Base-by-base conservation (phyloP, 2,113 vertebrate genomes). In the Alligator mississippiensis region DNA sequence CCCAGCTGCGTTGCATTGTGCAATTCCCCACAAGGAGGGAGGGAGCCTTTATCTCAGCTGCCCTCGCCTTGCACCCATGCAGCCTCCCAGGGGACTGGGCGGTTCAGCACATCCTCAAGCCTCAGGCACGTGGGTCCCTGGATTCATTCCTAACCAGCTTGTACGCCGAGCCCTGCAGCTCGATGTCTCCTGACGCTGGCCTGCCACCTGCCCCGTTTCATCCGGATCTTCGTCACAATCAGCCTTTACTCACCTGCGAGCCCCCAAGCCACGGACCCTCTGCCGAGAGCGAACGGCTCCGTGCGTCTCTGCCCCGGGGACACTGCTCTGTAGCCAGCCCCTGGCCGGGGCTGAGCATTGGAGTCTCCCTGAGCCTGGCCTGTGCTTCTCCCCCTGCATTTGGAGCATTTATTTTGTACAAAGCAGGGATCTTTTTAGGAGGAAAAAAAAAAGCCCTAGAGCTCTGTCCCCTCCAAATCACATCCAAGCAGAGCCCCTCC, bases 41-140 rank as follows among this genome's bases (percentile, higher is more conserved):
- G 63, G 77, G 77, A 82, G 47, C n/a, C 60, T 59, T 0, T 2
- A 5, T 58, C 3, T 58, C 88, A 9, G 1, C 3, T 47, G 2
- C 57, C 7, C 0, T 70, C 80, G 77, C 77, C 30, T 5, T 0
- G 0, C 3, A 0, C 34, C 1, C 0, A 18, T 34, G 0, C 0
- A 19, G 58, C 12, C 76, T 27, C 62, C 0, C 0, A 54, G 30
- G 34, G 21, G 34, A 55, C 11, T 0, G 0, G 5, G 61, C 10
- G 4, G 62, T 60, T 74, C 63, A 14, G 14, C 76, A 13, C 84
- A 2, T 0, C 84, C 75, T 27, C 59, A 75, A 47, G 38, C 38
- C 38, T 47, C 38, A 6, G 38, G 38, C 38, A 38, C 38, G 38
- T 38, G 38, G 38, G 38, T 6, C 38, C 38, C 47, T 47, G 47